These are phyloP conservation scores for Amazonetta brasiliensis DNA, from an alignment of 2,797 vertebrate species.

Conservation along the genomic window DNA sequence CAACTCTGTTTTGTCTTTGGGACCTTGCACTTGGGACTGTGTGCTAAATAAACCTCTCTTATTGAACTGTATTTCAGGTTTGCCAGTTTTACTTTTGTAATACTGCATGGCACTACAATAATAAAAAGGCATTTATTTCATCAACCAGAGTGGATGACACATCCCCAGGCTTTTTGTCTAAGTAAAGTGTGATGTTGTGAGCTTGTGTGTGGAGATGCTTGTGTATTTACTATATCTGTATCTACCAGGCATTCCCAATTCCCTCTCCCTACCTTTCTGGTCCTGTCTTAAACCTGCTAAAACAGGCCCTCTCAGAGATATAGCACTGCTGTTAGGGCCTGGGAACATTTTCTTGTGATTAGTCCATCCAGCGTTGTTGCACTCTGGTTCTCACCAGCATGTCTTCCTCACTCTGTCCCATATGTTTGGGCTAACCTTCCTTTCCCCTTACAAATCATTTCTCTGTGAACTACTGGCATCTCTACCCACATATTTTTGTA, in stretches of 20 bases:
- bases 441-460: constrained; percentile 26
- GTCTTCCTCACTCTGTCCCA: constrained; percentile 10
- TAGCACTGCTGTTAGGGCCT: neutral
- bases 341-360: constrained; percentile 10
- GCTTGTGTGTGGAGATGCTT: neutral
- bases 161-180: neutral
- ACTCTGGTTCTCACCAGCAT: constrained; percentile 9
- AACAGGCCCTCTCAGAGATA: neutral
- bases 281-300: neutral
- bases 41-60: neutral
- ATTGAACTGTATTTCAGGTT: neutral
- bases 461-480: neutral
- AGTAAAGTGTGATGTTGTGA: neutral
- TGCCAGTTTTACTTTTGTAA: neutral
- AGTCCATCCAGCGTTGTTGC: neutral
- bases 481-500: neutral
- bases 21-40: neutral
- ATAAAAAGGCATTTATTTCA: neutral
- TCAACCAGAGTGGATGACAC: neutral
- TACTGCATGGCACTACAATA: neutral
- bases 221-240: neutral
- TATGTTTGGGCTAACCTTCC: constrained; percentile 20
- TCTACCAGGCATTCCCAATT: neutral
- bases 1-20: neutral
- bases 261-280: neutral